Evolutionary conservation across 2,888 invertebrate species (phyloP).

Genomic region (Glomeris marginata): DNA sequence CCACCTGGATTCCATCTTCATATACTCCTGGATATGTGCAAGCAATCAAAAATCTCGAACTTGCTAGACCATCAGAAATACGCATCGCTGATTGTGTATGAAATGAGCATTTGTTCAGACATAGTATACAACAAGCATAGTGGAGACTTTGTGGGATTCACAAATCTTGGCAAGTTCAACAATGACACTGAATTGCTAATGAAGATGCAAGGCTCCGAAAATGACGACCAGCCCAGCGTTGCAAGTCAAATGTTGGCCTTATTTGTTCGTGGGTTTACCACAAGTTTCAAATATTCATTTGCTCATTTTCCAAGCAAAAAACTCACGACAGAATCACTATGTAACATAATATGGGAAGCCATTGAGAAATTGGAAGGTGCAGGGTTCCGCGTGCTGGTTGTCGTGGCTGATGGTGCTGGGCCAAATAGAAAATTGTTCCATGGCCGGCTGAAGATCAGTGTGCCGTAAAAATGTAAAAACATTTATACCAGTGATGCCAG

Average conservation of each 20-base stretch:
- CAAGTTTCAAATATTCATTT: conserved; percentile 1
- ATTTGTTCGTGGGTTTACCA: neutral
- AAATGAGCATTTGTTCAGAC: too few species aligned
- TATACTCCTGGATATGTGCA: too few species aligned
- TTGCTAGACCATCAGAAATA: too few species aligned
- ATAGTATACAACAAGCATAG: too few species aligned
- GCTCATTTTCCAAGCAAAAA: conserved; percentile 3
- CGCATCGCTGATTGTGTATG: too few species aligned
- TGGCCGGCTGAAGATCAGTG: too few species aligned
- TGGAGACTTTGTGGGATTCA: too few species aligned
- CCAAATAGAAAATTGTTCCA: neutral
- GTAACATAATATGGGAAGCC: neutral
- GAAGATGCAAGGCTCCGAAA: too few species aligned
- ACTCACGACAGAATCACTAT: neutral
- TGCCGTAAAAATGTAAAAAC: neutral
- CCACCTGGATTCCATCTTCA: neutral
- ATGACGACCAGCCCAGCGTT: too few species aligned
- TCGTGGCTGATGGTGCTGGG: conserved; percentile 3
- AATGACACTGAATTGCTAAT: too few species aligned
- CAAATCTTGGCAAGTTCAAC: too few species aligned
- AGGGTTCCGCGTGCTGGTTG: neutral
- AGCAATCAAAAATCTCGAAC: too few species aligned
- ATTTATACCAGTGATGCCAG: neutral
- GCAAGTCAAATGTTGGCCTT: neutral
- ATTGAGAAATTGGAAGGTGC: neutral